These are phyloP conservation scores for rabbit (Oryctolagus cuniculus) DNA, from an alignment of 2,113 vertebrate genomes.

Conservation along the genomic window mOryCun1.1 NC_091441.1:58593001-58593500, in stretches of 20 bases:
- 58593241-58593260: neutral
- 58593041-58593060: neutral
- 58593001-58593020: neutral
- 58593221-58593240: neutral
- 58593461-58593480: neutral
- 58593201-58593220: constrained; percentile 9
- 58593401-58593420: neutral
- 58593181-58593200: neutral
- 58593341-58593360: neutral
- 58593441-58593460: neutral
- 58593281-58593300: neutral
- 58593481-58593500: neutral
- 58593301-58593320: neutral
- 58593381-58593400: neutral
- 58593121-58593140: neutral
- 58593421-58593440: neutral
- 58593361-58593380: neutral
- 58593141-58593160: neutral
- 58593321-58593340: neutral
- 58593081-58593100: neutral
- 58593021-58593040: neutral
- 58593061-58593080: neutral
- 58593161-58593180: neutral
- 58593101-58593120: neutral
- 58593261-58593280: neutral